Base-by-base conservation (phyloP, 2,797 vertebrate species). In the Anguilla pacifica region DNA sequence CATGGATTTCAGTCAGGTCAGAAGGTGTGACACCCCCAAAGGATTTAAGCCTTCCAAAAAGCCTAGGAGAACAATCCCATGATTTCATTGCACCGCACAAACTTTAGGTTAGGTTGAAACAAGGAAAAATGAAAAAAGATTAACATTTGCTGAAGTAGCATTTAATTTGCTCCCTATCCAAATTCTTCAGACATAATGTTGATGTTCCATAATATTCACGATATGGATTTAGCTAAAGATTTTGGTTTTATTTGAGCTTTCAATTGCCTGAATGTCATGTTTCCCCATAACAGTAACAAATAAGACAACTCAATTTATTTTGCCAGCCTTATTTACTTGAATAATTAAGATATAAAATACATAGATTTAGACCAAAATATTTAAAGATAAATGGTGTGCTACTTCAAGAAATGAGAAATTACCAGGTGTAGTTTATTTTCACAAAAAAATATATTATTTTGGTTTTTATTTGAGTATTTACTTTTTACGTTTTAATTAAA, bases 351-450 rank as follows among this genome's bases (percentile, higher is more conserved):
- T 35, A 35, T 74, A 74, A 39, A 74, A 39, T 74, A 13, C 5
- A 74, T 31, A 15, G 13, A 74, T 35, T 74, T 19, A 70, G 25
- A 6, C n/a, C 10, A 70, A 70, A 70, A 70, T 28, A 28, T 39
- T 13, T 17, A 17, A 35, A 81, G 13, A 43, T 59, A 81, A 46
- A 25, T 49, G 3, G 91, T 85, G 91, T 92, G 89, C 85, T 88
- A 90, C 89, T 91, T 90, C 90, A 88, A 91, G 87, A 90, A 90
- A 88, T 89, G 15, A 6, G 3, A 77, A 77, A 77, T 77, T 15
- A 77, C 72, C 31, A 77, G 72, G 72, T 22, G 3, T 1, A 35
- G 11, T 39, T 17, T 5, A 35, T 39, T 35, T 77, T 19, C 5
- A 64, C 17, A 64, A 35, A 35, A 35, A 74, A 31, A 74, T 6